A percentile compares a stretch with the other conserved stretches of the same genome.
Conservation (phyloP, 2,797 vertebrate species). For the Phoebastria nigripes region DNA sequence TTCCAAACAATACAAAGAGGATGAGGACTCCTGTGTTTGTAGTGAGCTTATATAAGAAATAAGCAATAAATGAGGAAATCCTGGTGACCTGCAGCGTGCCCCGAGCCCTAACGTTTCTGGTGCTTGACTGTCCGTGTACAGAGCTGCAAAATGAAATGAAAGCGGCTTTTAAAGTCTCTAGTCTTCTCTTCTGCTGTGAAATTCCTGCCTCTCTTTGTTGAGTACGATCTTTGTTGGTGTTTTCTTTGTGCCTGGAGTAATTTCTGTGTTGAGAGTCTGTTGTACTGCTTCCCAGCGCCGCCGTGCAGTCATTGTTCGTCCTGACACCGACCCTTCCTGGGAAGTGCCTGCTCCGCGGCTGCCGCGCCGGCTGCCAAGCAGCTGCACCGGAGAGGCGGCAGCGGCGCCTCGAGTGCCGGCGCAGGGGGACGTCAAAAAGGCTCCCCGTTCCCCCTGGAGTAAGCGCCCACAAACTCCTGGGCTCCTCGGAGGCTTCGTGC, state of each 20-base stretch:
- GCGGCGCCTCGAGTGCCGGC: rapidly evolving
- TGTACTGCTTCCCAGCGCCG: background rate
- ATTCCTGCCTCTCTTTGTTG: conserved; percentile 45
- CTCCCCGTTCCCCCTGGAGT: rapidly evolving
- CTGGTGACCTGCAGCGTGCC: conserved; percentile 20
- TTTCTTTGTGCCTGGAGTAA: conserved; percentile 64
- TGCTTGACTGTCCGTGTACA: background rate
- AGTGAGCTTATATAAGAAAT: conserved; percentile 40
- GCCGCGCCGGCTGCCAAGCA: background rate
- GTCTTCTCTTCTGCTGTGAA: conserved; percentile 47
- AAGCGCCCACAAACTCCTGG: background rate
- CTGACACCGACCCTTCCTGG: background rate
- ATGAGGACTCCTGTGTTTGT: conserved; percentile 45
- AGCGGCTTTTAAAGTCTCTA: conserved; percentile 51
- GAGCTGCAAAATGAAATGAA: conserved; percentile 45
- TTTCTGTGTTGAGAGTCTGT: conserved; percentile 31
- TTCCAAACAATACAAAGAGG: conserved; percentile 57
- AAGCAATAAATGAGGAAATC: conserved; percentile 58
- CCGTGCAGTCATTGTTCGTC: background rate
- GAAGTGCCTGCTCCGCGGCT: background rate
- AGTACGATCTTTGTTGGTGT: conserved; percentile 58
- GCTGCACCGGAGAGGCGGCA: rapidly evolving
- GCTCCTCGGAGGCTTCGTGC: rapidly evolving
- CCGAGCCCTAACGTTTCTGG: conserved; percentile 29
- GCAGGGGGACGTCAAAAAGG: rapidly evolving